Conservation (phyloP, 2,113 vertebrate genomes). For the Malurus alboscapulatus region DNA sequence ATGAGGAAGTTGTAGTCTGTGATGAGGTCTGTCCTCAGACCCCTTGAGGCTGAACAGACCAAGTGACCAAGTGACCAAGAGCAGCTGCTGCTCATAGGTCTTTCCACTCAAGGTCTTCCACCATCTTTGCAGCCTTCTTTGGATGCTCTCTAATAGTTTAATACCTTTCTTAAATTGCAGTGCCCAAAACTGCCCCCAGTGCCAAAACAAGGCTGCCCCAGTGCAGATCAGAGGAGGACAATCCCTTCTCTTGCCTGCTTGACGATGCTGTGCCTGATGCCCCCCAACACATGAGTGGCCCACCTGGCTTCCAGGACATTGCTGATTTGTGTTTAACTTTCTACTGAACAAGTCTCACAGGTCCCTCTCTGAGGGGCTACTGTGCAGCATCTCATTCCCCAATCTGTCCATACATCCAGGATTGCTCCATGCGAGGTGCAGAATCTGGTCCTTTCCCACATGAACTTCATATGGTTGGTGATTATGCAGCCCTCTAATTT, state of each 20-base stretch:
- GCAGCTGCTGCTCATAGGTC: background rate
- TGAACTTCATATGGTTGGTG: background rate
- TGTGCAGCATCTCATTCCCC: background rate
- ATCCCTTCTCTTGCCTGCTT: fast-evolving
- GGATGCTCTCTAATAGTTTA: background rate
- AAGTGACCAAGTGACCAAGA: too few relatives aligned
- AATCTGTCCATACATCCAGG: fast-evolving
- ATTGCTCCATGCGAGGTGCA: background rate
- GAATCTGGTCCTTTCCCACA: background rate
- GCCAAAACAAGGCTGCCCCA: background rate
- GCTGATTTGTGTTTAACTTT: background rate
- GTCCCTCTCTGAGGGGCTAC: background rate
- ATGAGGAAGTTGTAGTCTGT: background rate
- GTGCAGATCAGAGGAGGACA: background rate
- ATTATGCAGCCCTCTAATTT: background rate
- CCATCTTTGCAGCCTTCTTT: background rate
- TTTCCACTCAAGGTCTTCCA: background rate
- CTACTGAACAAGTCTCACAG: background rate
- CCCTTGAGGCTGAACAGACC: background rate
- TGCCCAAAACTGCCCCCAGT: background rate
- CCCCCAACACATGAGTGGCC: fast-evolving
- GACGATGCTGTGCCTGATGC: background rate
- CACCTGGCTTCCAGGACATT: background rate
- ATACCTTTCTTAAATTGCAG: background rate
- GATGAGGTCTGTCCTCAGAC: background rate